Base-by-base conservation (phyloP, 2,888 invertebrate species). In the Bibio marci region DNA sequence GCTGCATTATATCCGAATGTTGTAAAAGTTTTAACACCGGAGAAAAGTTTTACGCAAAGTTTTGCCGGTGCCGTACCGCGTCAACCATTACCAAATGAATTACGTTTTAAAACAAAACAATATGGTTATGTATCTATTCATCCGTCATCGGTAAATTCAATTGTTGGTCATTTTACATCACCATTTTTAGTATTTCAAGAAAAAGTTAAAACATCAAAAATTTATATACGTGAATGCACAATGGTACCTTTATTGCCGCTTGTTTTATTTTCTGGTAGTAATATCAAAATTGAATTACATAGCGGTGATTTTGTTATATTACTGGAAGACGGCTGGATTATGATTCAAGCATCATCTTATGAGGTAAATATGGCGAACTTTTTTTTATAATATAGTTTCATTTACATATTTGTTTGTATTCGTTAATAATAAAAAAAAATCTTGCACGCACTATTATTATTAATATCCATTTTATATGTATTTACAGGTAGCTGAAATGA, bases 1-100 rank as follows among this genome's bases (percentile, higher is more conserved):
- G 91, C 90, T 2, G 91, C 94, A 1, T 65, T 90, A 15, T 95
- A 94, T 61, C 95, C 95, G 0, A 90, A 91, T 54, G 73, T 97
- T 26, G 82, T 87, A 0, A 80, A 85, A 64, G 78, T 62, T 1
- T 62, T 82, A 36, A 81, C 80, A 0, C 85, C 85, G 1, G 80
- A 80, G 48, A 80, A 81, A 52, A 76, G 76, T 0, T 85, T 74
- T 56, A 70, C 76, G 51, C 70, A 74, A 54, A 78, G 78, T 52
- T 71, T 72, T 0, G 71, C 72, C 2, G 85, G 85, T 0, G 81
- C 83, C 0, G 70, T 86, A 37, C 79, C 82, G 0, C 70, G 76
- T 10, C 71, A 75, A 41, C 71, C 76, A 0, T 69, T 66, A n/a
- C 68, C 80, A 0, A 75, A 73, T 46, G 81, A 85, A 49, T 58